Evolutionary conservation across 2,797 vertebrate species (phyloP).

Genomic region (Pseudomugil gertrudae): DNA sequence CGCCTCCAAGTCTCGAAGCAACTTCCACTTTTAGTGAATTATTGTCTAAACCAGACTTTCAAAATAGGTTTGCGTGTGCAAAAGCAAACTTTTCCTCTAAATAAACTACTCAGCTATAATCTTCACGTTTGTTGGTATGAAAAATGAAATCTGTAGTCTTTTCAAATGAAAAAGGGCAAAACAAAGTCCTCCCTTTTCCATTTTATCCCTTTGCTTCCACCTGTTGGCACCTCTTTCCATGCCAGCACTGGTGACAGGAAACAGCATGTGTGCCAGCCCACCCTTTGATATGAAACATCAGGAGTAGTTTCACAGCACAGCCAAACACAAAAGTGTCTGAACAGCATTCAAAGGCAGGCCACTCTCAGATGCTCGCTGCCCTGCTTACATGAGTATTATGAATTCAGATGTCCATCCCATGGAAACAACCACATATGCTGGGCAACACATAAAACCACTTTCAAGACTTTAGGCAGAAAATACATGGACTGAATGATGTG

Average conservation of each 20-base stretch:
- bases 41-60: not conserved
- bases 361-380: constrained; percentile 40
- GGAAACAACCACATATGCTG: not conserved
- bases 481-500: constrained; percentile 4
- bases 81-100: constrained; percentile 2
- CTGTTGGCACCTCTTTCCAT: constrained; percentile 44
- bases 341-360: constrained; percentile 57
- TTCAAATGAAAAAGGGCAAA: constrained; percentile 16
- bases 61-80: not conserved
- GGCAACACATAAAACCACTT: constrained; percentile 1
- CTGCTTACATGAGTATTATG: constrained; percentile 29
- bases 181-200: constrained; percentile 15
- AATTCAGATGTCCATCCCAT: constrained; percentile 17
- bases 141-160: constrained; percentile 8
- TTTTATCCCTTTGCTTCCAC: constrained; percentile 9
- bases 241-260: constrained; percentile 55
- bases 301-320: constrained; percentile 43
- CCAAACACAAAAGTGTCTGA: constrained; percentile 49
- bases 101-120: not conserved
- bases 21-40: not conserved
- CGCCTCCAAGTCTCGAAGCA: not conserved
- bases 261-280: constrained; percentile 61
- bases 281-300: constrained; percentile 68
- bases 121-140: not conserved
- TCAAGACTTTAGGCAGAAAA: constrained; percentile 8